Evolutionary conservation across 2,797 vertebrate species (phyloP).

Genomic region (Cichlasoma orientale): DNA sequence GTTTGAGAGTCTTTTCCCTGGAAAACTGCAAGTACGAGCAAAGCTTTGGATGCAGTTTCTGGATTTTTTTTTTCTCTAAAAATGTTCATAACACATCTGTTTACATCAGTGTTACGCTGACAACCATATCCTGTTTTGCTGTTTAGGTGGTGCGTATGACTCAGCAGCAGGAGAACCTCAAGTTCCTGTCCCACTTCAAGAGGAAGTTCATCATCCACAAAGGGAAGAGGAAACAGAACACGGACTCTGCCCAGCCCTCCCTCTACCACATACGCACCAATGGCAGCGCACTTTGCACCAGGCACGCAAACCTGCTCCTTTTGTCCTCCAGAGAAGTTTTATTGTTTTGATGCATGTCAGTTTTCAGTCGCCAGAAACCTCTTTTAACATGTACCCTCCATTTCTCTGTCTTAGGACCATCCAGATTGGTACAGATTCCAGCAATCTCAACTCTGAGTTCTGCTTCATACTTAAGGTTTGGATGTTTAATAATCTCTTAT

Average conservation of each 20-base stretch:
- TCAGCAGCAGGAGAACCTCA: constrained; percentile 98
- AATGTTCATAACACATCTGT: background rate
- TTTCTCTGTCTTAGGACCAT: constrained; percentile 85
- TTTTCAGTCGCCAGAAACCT: background rate
- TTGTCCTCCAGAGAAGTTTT: background rate
- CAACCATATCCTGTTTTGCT: fast-evolving
- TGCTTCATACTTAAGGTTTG: constrained; percentile 97
- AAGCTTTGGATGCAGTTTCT: background rate
- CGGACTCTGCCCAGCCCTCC: constrained; percentile 88
- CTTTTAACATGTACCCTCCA: background rate
- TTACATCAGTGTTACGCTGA: background rate
- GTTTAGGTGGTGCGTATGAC: constrained; percentile 97
- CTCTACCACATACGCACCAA: constrained; percentile 98
- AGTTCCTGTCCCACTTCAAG: constrained; percentile 98
- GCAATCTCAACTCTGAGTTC: constrained; percentile 95
- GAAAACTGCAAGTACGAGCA: constrained; percentile 89
- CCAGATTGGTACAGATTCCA: constrained; percentile 92
- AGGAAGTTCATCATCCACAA: constrained; percentile 98
- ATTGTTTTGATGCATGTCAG: background rate
- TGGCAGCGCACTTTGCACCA: constrained; percentile 94
- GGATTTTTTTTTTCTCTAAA: background rate
- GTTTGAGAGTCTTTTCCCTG: constrained; percentile 96
- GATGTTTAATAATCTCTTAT: background rate
- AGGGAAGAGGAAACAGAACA: constrained; percentile 90
- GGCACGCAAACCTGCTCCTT: constrained; percentile 67